These are phyloP conservation scores for Pantala flavescens DNA, from an alignment of 1,140 invertebrate species.

Conservation along the genomic window DNA sequence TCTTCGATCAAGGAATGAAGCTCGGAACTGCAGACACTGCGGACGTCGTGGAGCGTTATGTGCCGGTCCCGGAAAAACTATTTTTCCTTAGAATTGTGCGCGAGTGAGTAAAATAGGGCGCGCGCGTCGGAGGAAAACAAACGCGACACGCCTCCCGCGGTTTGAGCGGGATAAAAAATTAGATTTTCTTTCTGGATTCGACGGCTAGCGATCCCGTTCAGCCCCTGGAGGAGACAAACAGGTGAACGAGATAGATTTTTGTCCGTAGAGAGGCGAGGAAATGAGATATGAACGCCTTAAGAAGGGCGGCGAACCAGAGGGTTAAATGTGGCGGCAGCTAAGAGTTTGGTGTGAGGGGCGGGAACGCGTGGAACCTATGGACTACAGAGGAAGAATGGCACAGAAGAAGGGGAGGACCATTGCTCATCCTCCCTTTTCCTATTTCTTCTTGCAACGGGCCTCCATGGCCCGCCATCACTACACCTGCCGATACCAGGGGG, in stretches of 20 bases:
- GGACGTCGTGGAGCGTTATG: no score
- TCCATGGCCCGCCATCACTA: background rate
- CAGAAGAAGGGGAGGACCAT: background rate
- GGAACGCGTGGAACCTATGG: background rate
- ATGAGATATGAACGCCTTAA: background rate
- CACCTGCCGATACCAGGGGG: background rate
- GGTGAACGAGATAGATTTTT: background rate
- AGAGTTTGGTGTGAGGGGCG: background rate
- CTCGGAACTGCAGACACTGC: no score
- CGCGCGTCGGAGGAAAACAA: no score
- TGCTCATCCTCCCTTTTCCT: background rate
- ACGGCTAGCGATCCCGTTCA: no score
- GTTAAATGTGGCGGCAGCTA: background rate
- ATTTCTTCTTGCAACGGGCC: conserved; percentile 7
- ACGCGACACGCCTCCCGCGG: no score
- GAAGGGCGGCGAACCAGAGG: background rate
- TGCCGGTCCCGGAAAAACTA: no score
- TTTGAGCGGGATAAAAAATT: no score
- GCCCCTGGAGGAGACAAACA: background rate
- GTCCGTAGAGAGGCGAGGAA: background rate
- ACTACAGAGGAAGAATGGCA: background rate
- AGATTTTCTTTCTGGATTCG: no score
- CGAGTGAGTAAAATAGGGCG: no score
- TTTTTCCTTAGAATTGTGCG: no score
- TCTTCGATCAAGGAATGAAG: no score